Evolutionary conservation across 1,140 invertebrate species (phyloP).

Genomic region (Muscidifurax raptorellus): DNA sequence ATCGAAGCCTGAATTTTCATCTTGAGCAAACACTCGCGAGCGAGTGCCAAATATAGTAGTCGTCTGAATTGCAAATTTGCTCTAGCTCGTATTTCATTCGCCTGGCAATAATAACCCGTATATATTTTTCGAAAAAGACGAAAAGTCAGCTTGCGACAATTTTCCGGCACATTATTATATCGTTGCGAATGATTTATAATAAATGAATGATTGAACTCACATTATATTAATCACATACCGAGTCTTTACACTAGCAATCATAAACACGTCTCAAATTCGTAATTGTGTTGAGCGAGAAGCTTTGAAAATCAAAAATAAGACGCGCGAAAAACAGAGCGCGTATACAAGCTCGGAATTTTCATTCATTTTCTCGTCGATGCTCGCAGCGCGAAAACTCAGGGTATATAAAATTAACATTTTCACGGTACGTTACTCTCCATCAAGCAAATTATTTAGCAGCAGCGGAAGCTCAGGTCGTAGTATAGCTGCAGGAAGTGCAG

Average conservation of each 20-base stretch:
- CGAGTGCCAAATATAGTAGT: background rate
- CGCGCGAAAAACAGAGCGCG: background rate
- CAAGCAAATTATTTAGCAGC: background rate
- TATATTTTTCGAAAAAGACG: no score
- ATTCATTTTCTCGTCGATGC: background rate
- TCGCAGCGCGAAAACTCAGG: background rate
- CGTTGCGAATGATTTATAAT: no score
- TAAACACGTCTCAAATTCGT: no score
- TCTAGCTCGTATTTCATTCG: background rate
- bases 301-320: background rate
- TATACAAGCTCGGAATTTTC: background rate
- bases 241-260: no score
- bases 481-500: background rate
- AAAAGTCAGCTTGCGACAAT: no score
- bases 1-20: conserved; percentile 15
- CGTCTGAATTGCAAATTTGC: conserved; percentile 13
- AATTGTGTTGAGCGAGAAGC: background rate
- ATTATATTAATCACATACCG: no score
- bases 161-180: no score
- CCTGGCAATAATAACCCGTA: background rate
- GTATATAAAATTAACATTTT: background rate
- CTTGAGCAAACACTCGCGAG: conserved; percentile 7
- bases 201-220: no score
- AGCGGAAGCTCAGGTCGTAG: background rate
- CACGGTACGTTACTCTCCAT: background rate